These are phyloP conservation scores for Petrocephalus microphthalmus DNA, from an alignment of 2,113 vertebrate genomes.

Conservation along the genomic window DNA sequence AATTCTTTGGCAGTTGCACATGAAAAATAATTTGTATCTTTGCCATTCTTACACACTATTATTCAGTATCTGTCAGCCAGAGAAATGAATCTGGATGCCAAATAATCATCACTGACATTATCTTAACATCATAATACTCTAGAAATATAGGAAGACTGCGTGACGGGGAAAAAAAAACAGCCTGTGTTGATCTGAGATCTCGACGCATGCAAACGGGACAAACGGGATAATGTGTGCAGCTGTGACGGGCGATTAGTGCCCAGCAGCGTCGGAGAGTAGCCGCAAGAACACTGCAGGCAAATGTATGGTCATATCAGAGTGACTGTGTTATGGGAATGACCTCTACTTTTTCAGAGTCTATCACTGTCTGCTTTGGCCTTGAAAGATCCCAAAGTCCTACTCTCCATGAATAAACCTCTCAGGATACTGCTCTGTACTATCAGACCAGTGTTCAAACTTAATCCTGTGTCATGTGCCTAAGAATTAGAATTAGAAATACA, in stretches of 20 bases:
- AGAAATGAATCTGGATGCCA: background rate
- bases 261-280: background rate
- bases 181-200: background rate
- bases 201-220: background rate
- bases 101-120: slow-evolving; percentile 6
- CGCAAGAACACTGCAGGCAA: background rate
- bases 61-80: background rate
- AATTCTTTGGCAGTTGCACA: background rate
- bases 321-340: background rate
- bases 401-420: background rate
- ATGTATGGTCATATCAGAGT: background rate
- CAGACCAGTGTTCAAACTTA: background rate
- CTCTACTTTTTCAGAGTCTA: background rate
- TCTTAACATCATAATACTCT: background rate
- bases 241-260: background rate
- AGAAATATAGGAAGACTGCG: background rate
- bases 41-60: background rate
- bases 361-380: background rate
- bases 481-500: background rate
- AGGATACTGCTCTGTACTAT: background rate
- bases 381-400: background rate
- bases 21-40: slow-evolving; percentile 5
- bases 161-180: background rate
- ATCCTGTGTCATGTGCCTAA: background rate
- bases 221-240: background rate